These are phyloP conservation scores for Glandiceps talaboti DNA, from an alignment of 53 echinoderm and acorn worm species.

Conservation along the genomic window DNA sequence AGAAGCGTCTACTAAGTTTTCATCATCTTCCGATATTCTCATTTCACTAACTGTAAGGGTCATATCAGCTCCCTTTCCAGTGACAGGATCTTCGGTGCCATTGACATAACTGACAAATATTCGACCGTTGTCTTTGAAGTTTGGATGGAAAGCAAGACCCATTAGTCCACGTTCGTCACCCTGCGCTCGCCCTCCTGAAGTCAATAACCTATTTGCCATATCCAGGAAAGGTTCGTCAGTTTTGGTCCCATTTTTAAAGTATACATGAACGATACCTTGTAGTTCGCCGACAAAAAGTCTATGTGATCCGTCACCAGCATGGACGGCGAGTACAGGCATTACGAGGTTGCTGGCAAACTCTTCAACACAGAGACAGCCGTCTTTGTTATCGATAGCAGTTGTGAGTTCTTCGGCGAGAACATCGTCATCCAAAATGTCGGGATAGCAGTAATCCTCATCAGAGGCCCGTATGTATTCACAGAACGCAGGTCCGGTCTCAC, in stretches of 20 bases:
- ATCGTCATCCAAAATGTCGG: constrained; percentile 39
- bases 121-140: constrained; percentile 37
- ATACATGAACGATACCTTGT: constrained; percentile 61
- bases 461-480: constrained; percentile 38
- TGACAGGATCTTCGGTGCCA: too few relatives aligned
- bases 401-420: constrained; percentile 35
- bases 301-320: constrained; percentile 77
- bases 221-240: constrained; percentile 76
- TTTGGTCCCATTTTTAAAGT: constrained; percentile 44
- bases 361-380: constrained; percentile 74
- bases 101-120: constrained; percentile 69
- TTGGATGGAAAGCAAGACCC: constrained; percentile 84
- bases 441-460: constrained; percentile 83
- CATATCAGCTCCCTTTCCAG: background rate
- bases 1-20: constrained; percentile 43
- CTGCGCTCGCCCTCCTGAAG: constrained; percentile 27
- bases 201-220: constrained; percentile 45
- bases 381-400: constrained; percentile 59
- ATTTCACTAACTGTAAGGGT: constrained; percentile 57
- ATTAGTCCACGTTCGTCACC: constrained; percentile 87
- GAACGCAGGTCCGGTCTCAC: constrained; percentile 25
- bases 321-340: constrained; percentile 67
- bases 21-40: constrained; percentile 36
- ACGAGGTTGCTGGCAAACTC: constrained; percentile 74
- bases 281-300: constrained; percentile 80